Evolutionary conservation across 2,888 invertebrate genomes (phyloP).

Genomic region (Agrotis clavis): DNA sequence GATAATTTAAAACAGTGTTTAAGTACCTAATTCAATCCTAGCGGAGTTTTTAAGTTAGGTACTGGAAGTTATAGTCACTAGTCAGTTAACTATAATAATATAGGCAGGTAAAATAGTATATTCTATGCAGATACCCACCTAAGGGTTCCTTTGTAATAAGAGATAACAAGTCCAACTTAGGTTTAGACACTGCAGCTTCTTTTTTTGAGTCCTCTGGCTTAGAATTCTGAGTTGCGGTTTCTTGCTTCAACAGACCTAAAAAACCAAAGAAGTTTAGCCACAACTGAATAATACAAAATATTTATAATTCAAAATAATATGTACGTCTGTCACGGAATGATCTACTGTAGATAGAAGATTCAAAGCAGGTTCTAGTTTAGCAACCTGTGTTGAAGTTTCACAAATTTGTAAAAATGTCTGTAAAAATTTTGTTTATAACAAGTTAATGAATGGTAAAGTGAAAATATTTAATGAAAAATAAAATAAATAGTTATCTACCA

Average conservation of each 20-base stretch:
- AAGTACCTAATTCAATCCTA: not conserved
- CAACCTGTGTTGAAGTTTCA: not conserved
- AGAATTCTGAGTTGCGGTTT: not conserved
- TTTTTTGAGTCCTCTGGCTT: too few species aligned
- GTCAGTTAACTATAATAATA: too few species aligned
- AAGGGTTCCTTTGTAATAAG: conserved; percentile 1
- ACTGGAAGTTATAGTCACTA: not conserved
- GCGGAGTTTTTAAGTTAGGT: not conserved
- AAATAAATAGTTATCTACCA: too few species aligned
- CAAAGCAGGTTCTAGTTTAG: not conserved
- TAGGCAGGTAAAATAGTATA: not conserved
- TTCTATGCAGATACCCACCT: not conserved
- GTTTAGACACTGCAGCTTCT: not conserved
- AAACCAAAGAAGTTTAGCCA: too few species aligned
- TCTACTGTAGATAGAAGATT: not conserved
- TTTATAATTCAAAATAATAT: too few species aligned
- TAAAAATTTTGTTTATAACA: too few species aligned
- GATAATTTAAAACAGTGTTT: too few species aligned
- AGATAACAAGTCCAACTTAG: not conserved
- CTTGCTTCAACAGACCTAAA: not conserved
- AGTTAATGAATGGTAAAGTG: too few species aligned
- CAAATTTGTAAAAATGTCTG: too few species aligned
- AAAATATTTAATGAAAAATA: too few species aligned
- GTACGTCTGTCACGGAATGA: too few species aligned
- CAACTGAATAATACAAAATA: too few species aligned